These are phyloP conservation scores for Phoebastria nigripes DNA, from an alignment of 2,797 vertebrate species.

Conservation along the genomic window DNA sequence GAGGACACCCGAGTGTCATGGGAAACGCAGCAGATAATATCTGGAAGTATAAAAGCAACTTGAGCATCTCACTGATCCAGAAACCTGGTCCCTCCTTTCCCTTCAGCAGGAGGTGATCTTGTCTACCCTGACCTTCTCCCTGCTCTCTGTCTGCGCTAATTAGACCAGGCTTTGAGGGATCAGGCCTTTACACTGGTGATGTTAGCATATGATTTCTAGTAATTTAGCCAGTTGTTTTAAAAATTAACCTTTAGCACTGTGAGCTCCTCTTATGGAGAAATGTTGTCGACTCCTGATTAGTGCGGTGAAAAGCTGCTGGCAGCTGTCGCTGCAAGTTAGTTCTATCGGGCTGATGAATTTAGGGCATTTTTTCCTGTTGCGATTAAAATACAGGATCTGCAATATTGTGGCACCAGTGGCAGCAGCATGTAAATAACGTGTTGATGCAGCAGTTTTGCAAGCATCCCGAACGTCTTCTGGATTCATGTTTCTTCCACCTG, in stretches of 20 bases:
- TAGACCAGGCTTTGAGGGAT: not conserved
- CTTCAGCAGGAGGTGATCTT: not conserved
- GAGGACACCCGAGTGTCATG: not conserved
- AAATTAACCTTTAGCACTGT: not conserved
- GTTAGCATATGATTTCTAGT: not conserved
- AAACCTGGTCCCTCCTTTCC: not conserved
- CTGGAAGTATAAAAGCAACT: not conserved
- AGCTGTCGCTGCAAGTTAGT: accelerated
- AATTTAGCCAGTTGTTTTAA: not conserved
- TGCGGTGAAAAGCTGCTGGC: not conserved
- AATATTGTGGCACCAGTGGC: not conserved
- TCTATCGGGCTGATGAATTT: not conserved
- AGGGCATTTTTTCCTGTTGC: not conserved
- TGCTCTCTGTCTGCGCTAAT: not conserved
- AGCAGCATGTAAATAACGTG: not conserved
- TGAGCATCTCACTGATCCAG: not conserved
- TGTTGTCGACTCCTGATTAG: not conserved
- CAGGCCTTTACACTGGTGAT: not conserved
- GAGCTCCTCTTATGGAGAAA: not conserved
- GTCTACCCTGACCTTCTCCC: too few relatives aligned
- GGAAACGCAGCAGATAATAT: not conserved
- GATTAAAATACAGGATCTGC: not conserved
- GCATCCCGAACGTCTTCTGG: not conserved
- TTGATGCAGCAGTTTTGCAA: not conserved
- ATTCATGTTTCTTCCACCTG: not conserved